Percentiles rank a stretch among this genome's conserved stretches.
Conservation (phyloP, 1,140 invertebrate species). For the Trinorchestia longiramus region DNA sequence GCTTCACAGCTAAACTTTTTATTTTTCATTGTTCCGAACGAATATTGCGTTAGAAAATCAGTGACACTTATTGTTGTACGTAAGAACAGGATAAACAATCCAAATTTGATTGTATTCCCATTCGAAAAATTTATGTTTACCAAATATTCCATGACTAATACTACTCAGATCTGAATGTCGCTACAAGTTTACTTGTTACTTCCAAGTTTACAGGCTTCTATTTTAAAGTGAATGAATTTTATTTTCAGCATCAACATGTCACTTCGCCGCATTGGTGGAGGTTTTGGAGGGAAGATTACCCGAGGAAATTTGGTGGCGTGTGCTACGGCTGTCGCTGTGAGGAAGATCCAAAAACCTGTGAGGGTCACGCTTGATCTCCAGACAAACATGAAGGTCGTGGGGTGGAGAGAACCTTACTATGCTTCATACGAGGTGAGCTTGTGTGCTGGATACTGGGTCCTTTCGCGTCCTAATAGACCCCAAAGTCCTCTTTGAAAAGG, state of each 20-base stretch:
- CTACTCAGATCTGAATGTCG: not conserved
- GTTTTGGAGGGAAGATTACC: constrained; percentile 63
- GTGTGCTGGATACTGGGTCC: not conserved
- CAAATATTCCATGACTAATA: not conserved
- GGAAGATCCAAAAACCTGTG: constrained; percentile 57
- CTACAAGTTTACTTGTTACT: not conserved
- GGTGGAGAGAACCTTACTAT: constrained; percentile 57
- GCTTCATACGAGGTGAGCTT: constrained; percentile 57
- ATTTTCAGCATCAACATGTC: constrained; percentile 60
- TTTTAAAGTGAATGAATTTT: not conserved
- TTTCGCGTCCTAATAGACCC: too few relatives aligned
- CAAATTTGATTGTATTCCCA: not conserved
- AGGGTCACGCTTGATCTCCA: constrained; percentile 58
- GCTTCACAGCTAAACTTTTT: too few relatives aligned
- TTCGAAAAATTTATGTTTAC: not conserved
- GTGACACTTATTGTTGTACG: too few relatives aligned
- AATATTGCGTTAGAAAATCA: too few relatives aligned
- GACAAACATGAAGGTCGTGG: constrained; percentile 56
- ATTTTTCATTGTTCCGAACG: too few relatives aligned
- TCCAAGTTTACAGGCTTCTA: not conserved
- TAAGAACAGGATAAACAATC: too few relatives aligned
- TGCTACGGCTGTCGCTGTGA: constrained; percentile 59
- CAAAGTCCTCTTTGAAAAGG: too few relatives aligned
- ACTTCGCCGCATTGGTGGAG: constrained; percentile 64
- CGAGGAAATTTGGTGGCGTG: constrained; percentile 50